phyloP scores from a whole-genome alignment of 2,797 vertebrate species.

The Poeciliopsis infans region DNA sequence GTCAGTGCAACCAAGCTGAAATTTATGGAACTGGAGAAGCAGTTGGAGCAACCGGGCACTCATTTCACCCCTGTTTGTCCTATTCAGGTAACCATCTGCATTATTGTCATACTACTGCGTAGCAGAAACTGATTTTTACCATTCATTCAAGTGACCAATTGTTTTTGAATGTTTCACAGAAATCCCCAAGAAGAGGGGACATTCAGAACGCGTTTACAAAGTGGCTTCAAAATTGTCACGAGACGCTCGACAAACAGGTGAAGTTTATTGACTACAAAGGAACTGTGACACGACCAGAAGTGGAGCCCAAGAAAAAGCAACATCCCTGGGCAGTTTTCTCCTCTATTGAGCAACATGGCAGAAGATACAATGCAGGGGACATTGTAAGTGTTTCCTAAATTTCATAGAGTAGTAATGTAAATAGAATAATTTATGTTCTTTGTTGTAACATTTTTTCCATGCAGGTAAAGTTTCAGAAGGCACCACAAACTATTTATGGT shows the following conservation, averaged over 20 bases:
- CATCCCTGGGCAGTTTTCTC: slow-evolving; percentile 86
- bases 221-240: slow-evolving; percentile 91
- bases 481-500: slow-evolving; percentile 83
- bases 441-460: slow-evolving; percentile 1
- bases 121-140: neutral
- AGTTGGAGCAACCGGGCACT: slow-evolving; percentile 85
- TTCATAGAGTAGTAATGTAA: neutral
- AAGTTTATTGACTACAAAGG: slow-evolving; percentile 83
- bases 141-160: neutral
- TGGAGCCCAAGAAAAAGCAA: slow-evolving; percentile 86
- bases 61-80: slow-evolving; percentile 87
- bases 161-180: slow-evolving; percentile 69
- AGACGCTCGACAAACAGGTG: slow-evolving; percentile 91
- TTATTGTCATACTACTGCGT: neutral
- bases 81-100: slow-evolving; percentile 81
- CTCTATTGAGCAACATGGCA: slow-evolving; percentile 88
- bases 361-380: slow-evolving; percentile 83
- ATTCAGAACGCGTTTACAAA: slow-evolving; percentile 86
- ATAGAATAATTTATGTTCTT: neutral
- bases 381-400: slow-evolving; percentile 74
- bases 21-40: slow-evolving; percentile 90
- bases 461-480: slow-evolving; percentile 90
- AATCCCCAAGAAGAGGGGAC: slow-evolving; percentile 79
- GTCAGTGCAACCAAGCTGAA: slow-evolving; percentile 95
- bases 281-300: slow-evolving; percentile 76